These are phyloP conservation scores for Diadophis punctatus DNA, from an alignment of 2,113 vertebrate genomes.

Conservation along the genomic window DNA sequence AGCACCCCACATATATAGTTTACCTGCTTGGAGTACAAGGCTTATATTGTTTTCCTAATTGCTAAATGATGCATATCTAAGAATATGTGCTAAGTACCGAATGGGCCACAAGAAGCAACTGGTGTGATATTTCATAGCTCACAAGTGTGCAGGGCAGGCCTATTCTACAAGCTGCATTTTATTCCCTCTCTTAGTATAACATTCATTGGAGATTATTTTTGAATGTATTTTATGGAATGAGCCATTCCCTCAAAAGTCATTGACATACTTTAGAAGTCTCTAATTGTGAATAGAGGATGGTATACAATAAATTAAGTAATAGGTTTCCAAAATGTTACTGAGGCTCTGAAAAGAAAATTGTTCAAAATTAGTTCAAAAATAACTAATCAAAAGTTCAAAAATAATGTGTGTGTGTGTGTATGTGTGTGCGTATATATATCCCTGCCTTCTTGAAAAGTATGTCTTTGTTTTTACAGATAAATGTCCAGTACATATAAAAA, in stretches of 20 bases:
- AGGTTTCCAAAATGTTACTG: not conserved
- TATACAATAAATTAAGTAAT: not conserved
- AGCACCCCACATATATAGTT: not conserved
- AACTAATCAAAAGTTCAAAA: no score
- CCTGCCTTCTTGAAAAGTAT: not conserved
- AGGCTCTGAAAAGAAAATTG: not conserved
- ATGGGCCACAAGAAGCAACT: not conserved
- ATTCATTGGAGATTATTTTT: not conserved
- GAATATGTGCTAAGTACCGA: not conserved
- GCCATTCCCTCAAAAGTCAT: not conserved
- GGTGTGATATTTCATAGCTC: not conserved
- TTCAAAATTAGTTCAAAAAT: not conserved
- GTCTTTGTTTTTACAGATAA: not conserved
- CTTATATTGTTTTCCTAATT: not conserved
- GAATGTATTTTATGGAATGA: slow-evolving; percentile 27
- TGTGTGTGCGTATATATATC: no score
- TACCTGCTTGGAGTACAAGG: not conserved
- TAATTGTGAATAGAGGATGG: not conserved
- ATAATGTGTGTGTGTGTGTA: no score
- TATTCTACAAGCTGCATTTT: not conserved
- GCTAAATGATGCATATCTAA: not conserved
- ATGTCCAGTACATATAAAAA: not conserved
- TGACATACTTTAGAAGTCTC: not conserved
- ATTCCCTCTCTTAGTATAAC: slow-evolving; percentile 25
- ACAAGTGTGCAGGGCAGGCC: not conserved